Conservation (phyloP, 2,888 invertebrate genomes). For the Diaphora mendica region DNA sequence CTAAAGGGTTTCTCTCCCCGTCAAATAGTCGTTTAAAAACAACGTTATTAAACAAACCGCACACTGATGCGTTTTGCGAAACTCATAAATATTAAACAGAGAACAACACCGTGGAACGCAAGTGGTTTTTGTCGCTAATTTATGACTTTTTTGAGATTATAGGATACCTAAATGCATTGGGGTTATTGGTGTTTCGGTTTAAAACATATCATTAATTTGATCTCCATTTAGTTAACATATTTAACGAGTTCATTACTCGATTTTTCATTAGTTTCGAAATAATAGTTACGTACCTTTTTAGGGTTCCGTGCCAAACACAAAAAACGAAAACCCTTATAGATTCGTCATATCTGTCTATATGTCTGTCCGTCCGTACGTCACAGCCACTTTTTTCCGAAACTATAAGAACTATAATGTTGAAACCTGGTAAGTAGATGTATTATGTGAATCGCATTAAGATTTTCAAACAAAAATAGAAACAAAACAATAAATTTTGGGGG, state of each 20-base stretch:
- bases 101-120: constrained; percentile 31
- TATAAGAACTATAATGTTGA: too few relatives aligned
- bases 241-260: too few relatives aligned
- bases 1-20: constrained; percentile 79
- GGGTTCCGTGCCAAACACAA: too few relatives aligned
- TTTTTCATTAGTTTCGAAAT: not conserved
- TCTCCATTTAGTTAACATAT: not conserved
- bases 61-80: constrained; percentile 81
- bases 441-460: too few relatives aligned
- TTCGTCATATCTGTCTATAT: too few relatives aligned
- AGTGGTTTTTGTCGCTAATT: constrained; percentile 26
- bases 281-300: not conserved
- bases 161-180: not conserved
- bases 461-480: too few relatives aligned
- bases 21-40: constrained; percentile 85
- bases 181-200: not conserved
- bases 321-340: too few relatives aligned
- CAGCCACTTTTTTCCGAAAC: too few relatives aligned
- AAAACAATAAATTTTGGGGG: too few relatives aligned
- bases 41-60: constrained; percentile 85
- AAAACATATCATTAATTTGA: not conserved
- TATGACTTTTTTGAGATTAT: constrained; percentile 8
- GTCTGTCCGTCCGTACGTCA: too few relatives aligned
- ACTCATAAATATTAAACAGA: constrained; percentile 82
- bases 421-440: too few relatives aligned